Evolutionary conservation across 2,113 vertebrate species (phyloP), one percentile per base, ranked within the genome.

Genomic region (Capricornis sumatraensis): DNA sequence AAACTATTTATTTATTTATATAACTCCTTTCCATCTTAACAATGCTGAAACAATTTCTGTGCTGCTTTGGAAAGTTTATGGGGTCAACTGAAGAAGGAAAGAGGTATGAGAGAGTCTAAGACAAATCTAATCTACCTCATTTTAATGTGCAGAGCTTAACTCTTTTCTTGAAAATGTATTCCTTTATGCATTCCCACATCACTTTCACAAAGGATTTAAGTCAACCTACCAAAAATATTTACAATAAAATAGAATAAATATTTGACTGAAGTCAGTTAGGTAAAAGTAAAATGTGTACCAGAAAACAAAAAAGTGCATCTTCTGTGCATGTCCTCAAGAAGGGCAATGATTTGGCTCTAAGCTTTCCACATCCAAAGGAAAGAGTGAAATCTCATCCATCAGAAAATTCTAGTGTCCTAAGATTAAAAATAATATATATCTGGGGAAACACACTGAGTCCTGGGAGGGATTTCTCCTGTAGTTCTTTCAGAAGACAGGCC

Each of bases 161-260:
- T 74, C 7, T 74, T 93, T 96, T 79, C 7, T 36, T 67, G 79
- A 84, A 84, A 82, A 87, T 43, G 15, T 94, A 40, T 93, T 94
- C 2, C 14, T 71, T 87, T 52, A 25, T 79, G 87, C n/a, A 64
- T 85, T 92, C 9, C 50, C n/a, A 62, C 33, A 74, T 94, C 25
- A 87, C 47, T 60, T 95, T 81, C 50, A 92, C 52, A 93, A 95
- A 82, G 30, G n/a, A 86, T 62, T 58, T 93, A 40, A 93, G 19
- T 88, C 25, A 83, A 16, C 14, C 92, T 89, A 79, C 19, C 9
- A 92, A 91, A 94, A 95, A 36, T 67, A 36, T 85, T 81, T 58
- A 52, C n/a, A 94, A 71, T 83, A 92, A 92, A 91, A 78, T 45
- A 94, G 87, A 78, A 93, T 94, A 91, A 96, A 91, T 83, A 45